phyloP scores from a whole-genome alignment of 1,140 invertebrate species.

The Callitettix versicolor region DNA sequence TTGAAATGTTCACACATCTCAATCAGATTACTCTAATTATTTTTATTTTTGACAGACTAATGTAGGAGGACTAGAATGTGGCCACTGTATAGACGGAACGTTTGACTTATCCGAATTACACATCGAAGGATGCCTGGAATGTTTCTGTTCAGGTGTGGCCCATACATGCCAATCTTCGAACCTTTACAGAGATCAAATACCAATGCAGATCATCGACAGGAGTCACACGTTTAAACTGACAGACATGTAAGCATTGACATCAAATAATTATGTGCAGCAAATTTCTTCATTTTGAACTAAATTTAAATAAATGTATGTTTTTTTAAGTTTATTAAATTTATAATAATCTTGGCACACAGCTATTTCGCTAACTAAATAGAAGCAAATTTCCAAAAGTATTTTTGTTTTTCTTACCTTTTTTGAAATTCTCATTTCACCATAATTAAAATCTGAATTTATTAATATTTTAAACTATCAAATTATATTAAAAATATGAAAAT shows the following conservation, averaged over 20 bases:
- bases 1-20: too few relatives aligned
- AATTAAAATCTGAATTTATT: too few relatives aligned
- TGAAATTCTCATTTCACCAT: too few relatives aligned
- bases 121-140: slow-evolving; percentile 73
- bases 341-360: too few relatives aligned
- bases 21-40: slow-evolving; percentile 8
- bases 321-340: too few relatives aligned
- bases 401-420: too few relatives aligned
- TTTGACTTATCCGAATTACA: slow-evolving; percentile 68
- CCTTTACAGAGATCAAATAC: slow-evolving; percentile 51
- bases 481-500: too few relatives aligned
- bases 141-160: slow-evolving; percentile 85
- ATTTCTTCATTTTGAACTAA: not conserved
- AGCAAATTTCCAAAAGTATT: too few relatives aligned
- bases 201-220: slow-evolving; percentile 45
- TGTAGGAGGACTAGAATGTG: slow-evolving; percentile 65
- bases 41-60: slow-evolving; percentile 46
- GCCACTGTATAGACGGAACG: slow-evolving; percentile 68
- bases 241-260: slow-evolving; percentile 40
- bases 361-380: too few relatives aligned
- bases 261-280: too few relatives aligned
- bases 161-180: slow-evolving; percentile 56
- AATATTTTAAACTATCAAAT: too few relatives aligned
- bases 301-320: too few relatives aligned
- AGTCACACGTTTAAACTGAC: slow-evolving; percentile 53